Conservation (phyloP, 2,113 vertebrate genomes). For the Elanus axillaris region DNA sequence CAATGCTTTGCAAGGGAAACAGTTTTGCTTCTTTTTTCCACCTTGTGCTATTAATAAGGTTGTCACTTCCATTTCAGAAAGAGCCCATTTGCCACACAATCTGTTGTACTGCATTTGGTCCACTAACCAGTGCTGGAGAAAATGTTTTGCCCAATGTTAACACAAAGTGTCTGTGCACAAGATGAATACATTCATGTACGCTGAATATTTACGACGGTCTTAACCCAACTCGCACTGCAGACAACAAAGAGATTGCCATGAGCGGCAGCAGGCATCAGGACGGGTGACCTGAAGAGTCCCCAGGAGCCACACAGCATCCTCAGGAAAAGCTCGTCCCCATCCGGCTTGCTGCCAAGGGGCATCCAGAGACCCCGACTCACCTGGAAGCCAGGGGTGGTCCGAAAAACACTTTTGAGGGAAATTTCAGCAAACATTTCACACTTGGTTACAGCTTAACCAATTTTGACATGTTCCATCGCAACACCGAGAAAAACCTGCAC, state of each 20-base stretch:
- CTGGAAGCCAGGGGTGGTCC: background rate
- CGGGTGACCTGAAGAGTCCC: accelerated
- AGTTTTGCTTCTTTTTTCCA: background rate
- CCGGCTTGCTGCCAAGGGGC: accelerated
- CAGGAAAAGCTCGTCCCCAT: background rate
- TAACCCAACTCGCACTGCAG: background rate
- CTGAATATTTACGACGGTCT: background rate
- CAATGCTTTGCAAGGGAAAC: accelerated
- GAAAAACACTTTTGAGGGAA: background rate
- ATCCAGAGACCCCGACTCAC: accelerated
- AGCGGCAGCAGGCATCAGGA: accelerated
- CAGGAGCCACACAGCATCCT: background rate
- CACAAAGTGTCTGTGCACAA: background rate
- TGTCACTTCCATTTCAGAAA: background rate
- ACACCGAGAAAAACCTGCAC: background rate
- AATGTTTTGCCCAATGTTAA: background rate
- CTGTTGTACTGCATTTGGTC: background rate
- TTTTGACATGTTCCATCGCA: background rate
- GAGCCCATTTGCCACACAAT: background rate
- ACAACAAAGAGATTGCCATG: background rate
- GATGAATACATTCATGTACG: accelerated
- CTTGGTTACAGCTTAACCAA: background rate
- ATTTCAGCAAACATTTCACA: background rate
- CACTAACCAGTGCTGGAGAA: background rate
- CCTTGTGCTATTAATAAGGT: accelerated